Evolutionary conservation across 2,113 vertebrate species (phyloP).

Genomic region (Eira barbara): DNA sequence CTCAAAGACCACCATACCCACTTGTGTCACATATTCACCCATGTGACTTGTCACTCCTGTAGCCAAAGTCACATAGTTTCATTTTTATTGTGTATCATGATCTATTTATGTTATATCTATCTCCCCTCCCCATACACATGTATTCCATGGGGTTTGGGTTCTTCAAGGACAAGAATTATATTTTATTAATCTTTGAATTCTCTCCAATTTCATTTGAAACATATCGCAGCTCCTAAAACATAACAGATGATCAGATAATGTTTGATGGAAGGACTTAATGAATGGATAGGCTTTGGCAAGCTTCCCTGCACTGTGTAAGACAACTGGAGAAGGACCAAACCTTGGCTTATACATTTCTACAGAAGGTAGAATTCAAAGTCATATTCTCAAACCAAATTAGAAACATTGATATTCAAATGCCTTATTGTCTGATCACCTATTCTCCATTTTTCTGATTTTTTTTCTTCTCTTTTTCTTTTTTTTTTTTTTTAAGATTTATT

Average conservation of each 20-base stretch:
- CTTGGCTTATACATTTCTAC: background rate
- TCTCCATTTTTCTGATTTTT: background rate
- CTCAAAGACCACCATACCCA: background rate
- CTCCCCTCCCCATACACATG: background rate
- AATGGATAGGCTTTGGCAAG: background rate
- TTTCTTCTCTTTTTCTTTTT: slow-evolving; percentile 34
- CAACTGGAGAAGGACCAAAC: background rate
- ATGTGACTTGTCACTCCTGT: background rate
- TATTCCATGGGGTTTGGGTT: background rate
- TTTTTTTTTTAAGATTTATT: no score
- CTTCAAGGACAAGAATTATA: background rate
- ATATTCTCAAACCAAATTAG: background rate
- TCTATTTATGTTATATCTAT: background rate
- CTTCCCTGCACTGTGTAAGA: background rate
- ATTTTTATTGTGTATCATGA: background rate
- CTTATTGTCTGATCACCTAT: background rate
- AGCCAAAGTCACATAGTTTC: background rate
- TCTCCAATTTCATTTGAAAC: background rate
- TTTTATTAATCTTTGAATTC: background rate
- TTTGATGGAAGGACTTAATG: background rate
- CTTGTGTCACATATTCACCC: background rate
- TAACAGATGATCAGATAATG: background rate
- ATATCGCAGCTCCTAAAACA: background rate
- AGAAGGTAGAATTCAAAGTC: background rate
- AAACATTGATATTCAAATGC: background rate